Percentiles rank a stretch among this genome's conserved stretches.
Conservation (phyloP, 2,113 vertebrate species). For the Probosciger aterrimus region DNA sequence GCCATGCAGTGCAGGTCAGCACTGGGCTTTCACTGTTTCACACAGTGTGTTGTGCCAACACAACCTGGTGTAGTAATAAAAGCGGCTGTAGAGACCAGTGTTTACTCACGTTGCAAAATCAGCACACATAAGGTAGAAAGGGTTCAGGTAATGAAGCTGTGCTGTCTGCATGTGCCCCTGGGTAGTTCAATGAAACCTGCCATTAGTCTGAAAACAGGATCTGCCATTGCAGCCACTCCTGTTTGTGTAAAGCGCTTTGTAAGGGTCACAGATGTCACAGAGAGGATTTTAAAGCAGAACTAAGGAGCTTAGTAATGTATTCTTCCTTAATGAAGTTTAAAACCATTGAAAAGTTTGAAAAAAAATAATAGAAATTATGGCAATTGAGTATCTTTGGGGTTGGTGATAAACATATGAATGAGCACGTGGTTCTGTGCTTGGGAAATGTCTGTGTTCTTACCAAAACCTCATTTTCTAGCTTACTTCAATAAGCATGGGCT, state of each 20-base stretch:
- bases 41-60: neutral
- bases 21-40: accelerated
- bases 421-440: neutral
- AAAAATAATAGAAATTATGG: neutral
- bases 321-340: neutral
- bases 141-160: neutral
- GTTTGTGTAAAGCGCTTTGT: neutral
- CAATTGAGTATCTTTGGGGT: neutral
- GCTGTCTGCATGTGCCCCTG: neutral
- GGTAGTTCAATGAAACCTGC: neutral
- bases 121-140: neutral
- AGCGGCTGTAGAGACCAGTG: neutral
- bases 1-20: accelerated
- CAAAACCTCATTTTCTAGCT: neutral
- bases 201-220: neutral
- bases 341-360: neutral
- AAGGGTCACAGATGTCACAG: neutral
- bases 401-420: neutral
- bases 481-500: neutral
- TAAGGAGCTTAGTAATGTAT: neutral
- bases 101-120: neutral
- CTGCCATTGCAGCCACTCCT: neutral
- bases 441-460: neutral
- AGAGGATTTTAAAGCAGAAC: neutral
- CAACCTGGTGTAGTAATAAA: neutral